Conservation (phyloP, 2,113 vertebrate genomes). For the Chloroceryle aenea region DNA sequence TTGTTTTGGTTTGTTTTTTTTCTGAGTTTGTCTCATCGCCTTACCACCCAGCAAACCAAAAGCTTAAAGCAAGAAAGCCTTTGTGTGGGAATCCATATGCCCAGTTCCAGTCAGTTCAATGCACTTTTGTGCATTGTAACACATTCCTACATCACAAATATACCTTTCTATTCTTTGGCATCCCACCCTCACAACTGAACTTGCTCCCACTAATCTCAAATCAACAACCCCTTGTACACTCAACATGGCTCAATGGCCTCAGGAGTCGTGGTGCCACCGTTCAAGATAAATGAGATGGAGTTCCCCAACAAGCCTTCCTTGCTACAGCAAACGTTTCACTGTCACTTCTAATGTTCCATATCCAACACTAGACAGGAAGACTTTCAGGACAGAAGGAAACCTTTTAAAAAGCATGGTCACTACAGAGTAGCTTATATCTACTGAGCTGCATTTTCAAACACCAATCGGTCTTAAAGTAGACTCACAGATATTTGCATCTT, state of each 20-base stretch:
- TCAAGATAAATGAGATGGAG: not conserved
- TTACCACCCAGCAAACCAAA: not conserved
- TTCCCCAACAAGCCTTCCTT: no score
- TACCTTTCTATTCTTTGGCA: not conserved
- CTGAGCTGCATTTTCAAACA: not conserved
- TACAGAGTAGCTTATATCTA: rapidly evolving
- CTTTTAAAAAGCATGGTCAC: not conserved
- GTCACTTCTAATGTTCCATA: not conserved
- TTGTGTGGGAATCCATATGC: not conserved
- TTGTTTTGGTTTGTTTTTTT: not conserved
- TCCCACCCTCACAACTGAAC: not conserved
- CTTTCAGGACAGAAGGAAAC: not conserved
- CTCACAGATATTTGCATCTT: not conserved
- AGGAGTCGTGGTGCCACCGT: not conserved
- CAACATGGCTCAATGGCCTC: rapidly evolving
- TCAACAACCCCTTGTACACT: not conserved
- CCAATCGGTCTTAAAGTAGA: not conserved
- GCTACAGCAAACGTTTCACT: not conserved
- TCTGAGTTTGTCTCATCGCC: not conserved
- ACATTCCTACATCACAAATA: not conserved
- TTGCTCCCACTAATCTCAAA: not conserved
- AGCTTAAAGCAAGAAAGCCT: not conserved
- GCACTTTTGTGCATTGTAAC: rapidly evolving
- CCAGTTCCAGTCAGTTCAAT: not conserved
- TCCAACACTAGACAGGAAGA: not conserved